These are phyloP conservation scores for Bradynema listronoti DNA, from an alignment of 1,140 invertebrate species.

Conservation along the genomic window DNA sequence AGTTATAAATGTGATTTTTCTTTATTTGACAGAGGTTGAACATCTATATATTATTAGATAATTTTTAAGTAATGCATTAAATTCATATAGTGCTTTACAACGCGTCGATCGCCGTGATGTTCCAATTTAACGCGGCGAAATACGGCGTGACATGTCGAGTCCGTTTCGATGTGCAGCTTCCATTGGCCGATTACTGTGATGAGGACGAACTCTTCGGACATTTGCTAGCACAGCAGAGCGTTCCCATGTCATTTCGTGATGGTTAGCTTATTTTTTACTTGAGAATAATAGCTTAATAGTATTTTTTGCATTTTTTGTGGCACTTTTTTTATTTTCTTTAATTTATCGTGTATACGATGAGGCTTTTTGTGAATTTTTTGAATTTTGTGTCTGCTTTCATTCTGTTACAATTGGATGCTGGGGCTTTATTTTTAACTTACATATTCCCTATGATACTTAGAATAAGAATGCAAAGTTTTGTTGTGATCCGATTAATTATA, in stretches of 20 bases:
- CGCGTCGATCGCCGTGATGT: too few relatives aligned
- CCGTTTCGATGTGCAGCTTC: too few relatives aligned
- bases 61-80: too few relatives aligned
- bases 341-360: neutral
- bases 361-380: neutral
- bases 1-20: too few relatives aligned
- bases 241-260: slow-evolving; percentile 1
- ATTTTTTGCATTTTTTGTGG: neutral
- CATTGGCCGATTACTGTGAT: neutral
- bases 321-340: neutral
- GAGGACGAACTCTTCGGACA: neutral
- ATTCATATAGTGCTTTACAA: too few relatives aligned
- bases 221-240: neutral
- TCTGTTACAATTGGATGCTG: neutral
- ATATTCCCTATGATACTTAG: neutral
- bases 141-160: too few relatives aligned
- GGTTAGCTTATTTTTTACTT: neutral
- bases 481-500: neutral
- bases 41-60: too few relatives aligned
- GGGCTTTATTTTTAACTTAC: neutral
- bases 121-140: too few relatives aligned
- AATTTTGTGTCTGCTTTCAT: neutral
- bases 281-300: neutral
- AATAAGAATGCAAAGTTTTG: neutral
- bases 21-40: too few relatives aligned